Evolutionary conservation across 2,113 vertebrate species (phyloP).

Genomic region (Epinephelus fuscoguttatus): DNA sequence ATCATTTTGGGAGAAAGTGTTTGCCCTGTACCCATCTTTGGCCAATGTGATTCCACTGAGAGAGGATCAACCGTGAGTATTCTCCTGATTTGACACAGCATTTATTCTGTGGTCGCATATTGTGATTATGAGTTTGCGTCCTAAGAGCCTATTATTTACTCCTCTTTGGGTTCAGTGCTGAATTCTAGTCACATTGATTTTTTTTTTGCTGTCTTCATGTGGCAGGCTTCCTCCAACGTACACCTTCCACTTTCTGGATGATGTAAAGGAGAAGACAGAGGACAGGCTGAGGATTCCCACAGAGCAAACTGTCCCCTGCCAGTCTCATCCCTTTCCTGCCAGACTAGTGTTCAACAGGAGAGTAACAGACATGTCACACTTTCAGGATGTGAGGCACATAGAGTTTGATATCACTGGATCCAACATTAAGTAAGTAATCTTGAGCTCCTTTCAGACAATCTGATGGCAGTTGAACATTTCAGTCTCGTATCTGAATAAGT

Average conservation of each 20-base stretch:
- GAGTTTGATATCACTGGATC: conserved; percentile 91
- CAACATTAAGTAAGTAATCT: conserved; percentile 87
- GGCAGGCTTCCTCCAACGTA: conserved; percentile 90
- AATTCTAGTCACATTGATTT: not conserved
- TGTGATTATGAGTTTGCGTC: not conserved
- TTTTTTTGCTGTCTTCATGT: not conserved
- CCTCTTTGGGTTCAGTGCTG: not conserved
- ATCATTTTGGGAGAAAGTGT: conserved; percentile 89
- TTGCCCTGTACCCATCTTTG: conserved; percentile 83
- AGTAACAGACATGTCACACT: conserved; percentile 88
- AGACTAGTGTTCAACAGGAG: conserved; percentile 86
- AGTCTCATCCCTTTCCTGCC: conserved; percentile 84
- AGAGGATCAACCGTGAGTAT: conserved; percentile 86
- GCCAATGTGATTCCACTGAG: conserved; percentile 74
- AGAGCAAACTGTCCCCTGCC: conserved; percentile 61
- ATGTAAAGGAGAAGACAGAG: not conserved
- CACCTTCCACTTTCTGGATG: conserved; percentile 85
- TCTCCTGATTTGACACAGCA: not conserved
- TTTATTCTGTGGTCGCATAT: not conserved
- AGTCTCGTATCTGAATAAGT: not conserved
- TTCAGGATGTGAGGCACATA: conserved; percentile 94
- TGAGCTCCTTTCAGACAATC: not conserved
- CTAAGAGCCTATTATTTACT: not conserved
- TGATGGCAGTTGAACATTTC: not conserved
- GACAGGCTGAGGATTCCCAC: not conserved